Base-by-base conservation (phyloP, 1,140 invertebrate genomes). In the Diabrotica undecimpunctata region DNA sequence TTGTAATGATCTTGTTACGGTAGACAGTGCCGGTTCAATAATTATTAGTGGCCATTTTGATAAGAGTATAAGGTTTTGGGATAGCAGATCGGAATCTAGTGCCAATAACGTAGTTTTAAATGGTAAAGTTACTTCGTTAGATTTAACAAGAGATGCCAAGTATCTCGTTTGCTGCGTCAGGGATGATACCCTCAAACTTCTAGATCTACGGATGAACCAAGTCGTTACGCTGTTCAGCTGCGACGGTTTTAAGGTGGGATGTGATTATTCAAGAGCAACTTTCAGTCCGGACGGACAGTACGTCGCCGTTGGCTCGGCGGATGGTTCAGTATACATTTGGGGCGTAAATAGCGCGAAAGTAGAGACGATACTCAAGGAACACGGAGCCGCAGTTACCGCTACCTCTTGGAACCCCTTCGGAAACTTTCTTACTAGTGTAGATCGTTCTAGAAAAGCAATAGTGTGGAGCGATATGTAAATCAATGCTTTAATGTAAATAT, bases 1-100 rank as follows among this genome's bases (percentile, higher is more conserved):
- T 75, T 98, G 96, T 79, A 96, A 97, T 79, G 97, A 99, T 82
- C 81, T 99, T 14, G 95, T 97, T 38, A 95, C 91, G 59, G 88
- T 87, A 14, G 91, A 96, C 74, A 87, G 90, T 51, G 86, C 92
- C 2, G 94, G 93, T n/a, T 90, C 92, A 10, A 93, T 90, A 25
- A 93, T 98, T 66, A 95, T 99, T 66, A 97, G 95, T 72, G 96
- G 95, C 11, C 97, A 99, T 83, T 98, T 95, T 81, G 97, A 99
- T 82, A 98, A 97, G 80, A 90, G 88, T 71, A 93, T 99, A 73
- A 85, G 96, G 50, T 98, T 98, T 80, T 99, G 96, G 96, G 97
- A 99, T 76, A 90, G 89, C 65, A 85, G 96, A 73, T 90, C 89
- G 3, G 90, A 92, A 70, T 86, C 85, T 64, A 88, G 86, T 65